Evolutionary conservation across 1,140 invertebrate genomes (phyloP).

Genomic region (Notospermus geniculatus): DNA sequence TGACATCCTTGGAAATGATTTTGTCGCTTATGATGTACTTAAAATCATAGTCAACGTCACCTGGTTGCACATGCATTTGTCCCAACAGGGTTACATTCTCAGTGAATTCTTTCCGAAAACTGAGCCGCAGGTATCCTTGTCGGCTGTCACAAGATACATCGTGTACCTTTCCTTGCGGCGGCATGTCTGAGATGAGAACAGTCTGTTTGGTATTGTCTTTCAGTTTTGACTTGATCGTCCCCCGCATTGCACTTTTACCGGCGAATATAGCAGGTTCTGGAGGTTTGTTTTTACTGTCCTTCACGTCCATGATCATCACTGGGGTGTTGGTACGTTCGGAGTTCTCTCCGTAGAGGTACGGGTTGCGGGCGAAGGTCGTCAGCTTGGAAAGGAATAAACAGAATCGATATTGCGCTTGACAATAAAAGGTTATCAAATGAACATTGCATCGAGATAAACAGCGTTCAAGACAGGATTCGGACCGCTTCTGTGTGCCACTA

Average conservation of each 20-base stretch:
- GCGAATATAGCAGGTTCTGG: background rate
- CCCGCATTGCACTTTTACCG: background rate
- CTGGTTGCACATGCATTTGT: too few relatives aligned
- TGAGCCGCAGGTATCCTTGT: background rate
- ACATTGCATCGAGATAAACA: too few relatives aligned
- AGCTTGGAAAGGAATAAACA: too few relatives aligned
- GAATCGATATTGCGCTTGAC: too few relatives aligned
- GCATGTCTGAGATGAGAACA: background rate
- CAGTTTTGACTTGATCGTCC: background rate
- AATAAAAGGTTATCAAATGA: too few relatives aligned
- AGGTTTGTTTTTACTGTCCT: background rate
- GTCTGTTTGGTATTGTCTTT: background rate
- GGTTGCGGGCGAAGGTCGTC: slow-evolving; percentile 1
- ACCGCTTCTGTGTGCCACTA: too few relatives aligned
- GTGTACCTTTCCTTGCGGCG: background rate
- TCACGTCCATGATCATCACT: background rate
- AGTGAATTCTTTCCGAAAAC: background rate
- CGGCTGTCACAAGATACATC: background rate
- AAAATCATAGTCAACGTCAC: too few relatives aligned
- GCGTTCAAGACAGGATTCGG: too few relatives aligned
- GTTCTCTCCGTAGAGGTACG: background rate
- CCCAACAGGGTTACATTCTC: too few relatives aligned
- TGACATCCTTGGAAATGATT: too few relatives aligned
- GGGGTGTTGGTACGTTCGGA: background rate
- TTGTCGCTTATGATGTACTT: too few relatives aligned